Evolutionary conservation across 2,888 invertebrate species (phyloP).

Genomic region (Macaria notata): DNA sequence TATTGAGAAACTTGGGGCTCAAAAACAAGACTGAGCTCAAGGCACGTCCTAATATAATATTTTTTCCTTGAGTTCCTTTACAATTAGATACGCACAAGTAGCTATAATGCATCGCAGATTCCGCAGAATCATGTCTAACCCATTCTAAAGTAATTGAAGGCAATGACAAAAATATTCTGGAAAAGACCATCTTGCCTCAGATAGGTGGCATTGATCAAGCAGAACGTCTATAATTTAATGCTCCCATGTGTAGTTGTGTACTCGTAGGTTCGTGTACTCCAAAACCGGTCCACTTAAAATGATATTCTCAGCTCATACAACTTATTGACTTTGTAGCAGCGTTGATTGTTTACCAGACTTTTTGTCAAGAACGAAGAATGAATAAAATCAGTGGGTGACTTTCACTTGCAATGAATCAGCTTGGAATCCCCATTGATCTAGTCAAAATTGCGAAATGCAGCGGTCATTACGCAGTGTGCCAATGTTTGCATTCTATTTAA

Average conservation of each 20-base stretch:
- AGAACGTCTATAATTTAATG: slow-evolving; percentile 39
- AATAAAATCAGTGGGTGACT: slow-evolving; percentile 13
- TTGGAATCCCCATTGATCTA: slow-evolving; percentile 27
- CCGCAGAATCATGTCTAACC: too few relatives aligned
- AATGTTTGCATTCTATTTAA: slow-evolving; percentile 21
- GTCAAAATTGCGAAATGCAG: slow-evolving; percentile 22
- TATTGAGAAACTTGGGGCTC: too few relatives aligned
- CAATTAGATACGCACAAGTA: too few relatives aligned
- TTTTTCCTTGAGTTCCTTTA: too few relatives aligned
- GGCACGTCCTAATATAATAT: too few relatives aligned
- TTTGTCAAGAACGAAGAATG: slow-evolving; percentile 11
- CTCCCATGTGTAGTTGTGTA: slow-evolving; percentile 53
- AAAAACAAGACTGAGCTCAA: too few relatives aligned
- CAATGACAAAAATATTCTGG: slow-evolving; percentile 1
- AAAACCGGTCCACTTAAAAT: slow-evolving; percentile 74
- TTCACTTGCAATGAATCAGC: slow-evolving; percentile 24
- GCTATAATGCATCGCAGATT: too few relatives aligned
- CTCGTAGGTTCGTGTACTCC: slow-evolving; percentile 48
- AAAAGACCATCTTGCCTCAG: neutral
- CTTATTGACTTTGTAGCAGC: slow-evolving; percentile 16
- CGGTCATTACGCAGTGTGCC: slow-evolving; percentile 22
- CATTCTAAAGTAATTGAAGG: neutral
- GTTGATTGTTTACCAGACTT: slow-evolving; percentile 13
- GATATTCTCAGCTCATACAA: slow-evolving; percentile 43
- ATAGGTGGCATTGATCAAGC: slow-evolving; percentile 31